These are phyloP conservation scores for Psylliodes chrysocephalus DNA, from an alignment of 2,888 invertebrate genomes.

Conservation along the genomic window DNA sequence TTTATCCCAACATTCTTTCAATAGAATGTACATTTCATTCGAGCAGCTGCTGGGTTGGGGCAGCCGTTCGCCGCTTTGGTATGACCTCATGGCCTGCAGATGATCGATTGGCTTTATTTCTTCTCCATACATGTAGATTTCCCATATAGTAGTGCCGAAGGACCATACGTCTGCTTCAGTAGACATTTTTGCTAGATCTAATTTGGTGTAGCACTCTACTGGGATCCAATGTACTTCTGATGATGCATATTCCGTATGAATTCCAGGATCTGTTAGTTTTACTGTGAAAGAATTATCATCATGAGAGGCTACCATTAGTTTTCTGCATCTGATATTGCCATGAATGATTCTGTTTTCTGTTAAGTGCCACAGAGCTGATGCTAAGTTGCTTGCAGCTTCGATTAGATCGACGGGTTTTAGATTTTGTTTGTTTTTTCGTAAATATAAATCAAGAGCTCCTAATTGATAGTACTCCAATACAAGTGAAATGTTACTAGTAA, in stretches of 20 bases:
- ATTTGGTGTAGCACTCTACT: constrained; percentile 79
- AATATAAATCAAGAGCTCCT: constrained; percentile 81
- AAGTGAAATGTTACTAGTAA: constrained; percentile 81
- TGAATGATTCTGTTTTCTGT: constrained; percentile 85
- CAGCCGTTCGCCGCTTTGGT: constrained; percentile 74
- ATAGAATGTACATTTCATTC: constrained; percentile 77
- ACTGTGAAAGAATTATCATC: constrained; percentile 77
- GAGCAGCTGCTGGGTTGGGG: constrained; percentile 78
- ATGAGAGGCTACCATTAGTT: constrained; percentile 81
- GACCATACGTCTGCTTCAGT: constrained; percentile 89
- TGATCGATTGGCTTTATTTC: constrained; percentile 54
- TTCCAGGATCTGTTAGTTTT: constrained; percentile 86
- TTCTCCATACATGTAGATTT: constrained; percentile 85
- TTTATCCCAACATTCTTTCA: constrained; percentile 84
- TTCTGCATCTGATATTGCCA: constrained; percentile 84
- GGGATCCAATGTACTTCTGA: constrained; percentile 90
- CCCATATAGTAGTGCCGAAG: constrained; percentile 91
- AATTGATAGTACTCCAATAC: constrained; percentile 82
- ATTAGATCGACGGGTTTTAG: constrained; percentile 78
- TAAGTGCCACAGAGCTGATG: constrained; percentile 87
- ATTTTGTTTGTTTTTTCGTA: constrained; percentile 65
- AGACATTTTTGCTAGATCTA: constrained; percentile 74
- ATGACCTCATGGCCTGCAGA: constrained; percentile 66
- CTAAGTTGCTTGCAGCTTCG: constrained; percentile 83
- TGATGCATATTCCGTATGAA: constrained; percentile 70